A percentile compares a stretch with the other conserved stretches of the same genome.
phyloP scores from a whole-genome alignment of 92 coral and sea anemone species.

The Muricea muricata region DNA sequence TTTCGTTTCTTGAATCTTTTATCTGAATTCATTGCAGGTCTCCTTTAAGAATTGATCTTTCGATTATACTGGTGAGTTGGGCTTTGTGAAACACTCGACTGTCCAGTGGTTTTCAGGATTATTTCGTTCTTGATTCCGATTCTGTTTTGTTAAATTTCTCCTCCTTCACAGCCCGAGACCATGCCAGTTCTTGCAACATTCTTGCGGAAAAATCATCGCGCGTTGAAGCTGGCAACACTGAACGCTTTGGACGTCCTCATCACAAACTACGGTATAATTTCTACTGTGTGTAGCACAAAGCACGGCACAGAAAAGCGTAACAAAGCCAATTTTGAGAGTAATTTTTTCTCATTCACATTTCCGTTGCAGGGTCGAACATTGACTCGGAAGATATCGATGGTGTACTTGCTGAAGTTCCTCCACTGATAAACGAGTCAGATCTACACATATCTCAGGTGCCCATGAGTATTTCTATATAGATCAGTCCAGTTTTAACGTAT shows the following conservation, averaged over 20 bases:
- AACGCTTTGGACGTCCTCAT: slow-evolving; percentile 90
- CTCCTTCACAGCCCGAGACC: slow-evolving; percentile 76
- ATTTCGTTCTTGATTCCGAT: too few species aligned
- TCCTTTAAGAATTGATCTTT: slow-evolving; percentile 83
- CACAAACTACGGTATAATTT: slow-evolving; percentile 81
- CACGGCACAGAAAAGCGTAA: neutral
- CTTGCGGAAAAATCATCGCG: slow-evolving; percentile 95
- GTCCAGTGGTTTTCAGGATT: too few species aligned
- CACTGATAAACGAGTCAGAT: slow-evolving; percentile 91
- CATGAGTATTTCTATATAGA: neutral
- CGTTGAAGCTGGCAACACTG: slow-evolving; percentile 84
- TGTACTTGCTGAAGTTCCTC: slow-evolving; percentile 90
- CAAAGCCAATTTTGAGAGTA: too few species aligned
- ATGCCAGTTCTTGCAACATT: slow-evolving; percentile 97
- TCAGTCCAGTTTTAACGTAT: neutral
- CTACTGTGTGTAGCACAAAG: neutral
- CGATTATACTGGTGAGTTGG: slow-evolving; percentile 84
- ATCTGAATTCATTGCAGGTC: slow-evolving; percentile 66
- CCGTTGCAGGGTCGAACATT: slow-evolving; percentile 24
- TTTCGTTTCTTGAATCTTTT: neutral
- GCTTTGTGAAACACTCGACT: neutral
- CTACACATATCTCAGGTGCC: slow-evolving; percentile 95
- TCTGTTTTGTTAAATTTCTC: neutral
- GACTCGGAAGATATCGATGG: slow-evolving; percentile 71
- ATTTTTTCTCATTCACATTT: too few species aligned